phyloP scores from a whole-genome alignment of 1,140 invertebrate genomes.

The Lethrus apterus region DNA sequence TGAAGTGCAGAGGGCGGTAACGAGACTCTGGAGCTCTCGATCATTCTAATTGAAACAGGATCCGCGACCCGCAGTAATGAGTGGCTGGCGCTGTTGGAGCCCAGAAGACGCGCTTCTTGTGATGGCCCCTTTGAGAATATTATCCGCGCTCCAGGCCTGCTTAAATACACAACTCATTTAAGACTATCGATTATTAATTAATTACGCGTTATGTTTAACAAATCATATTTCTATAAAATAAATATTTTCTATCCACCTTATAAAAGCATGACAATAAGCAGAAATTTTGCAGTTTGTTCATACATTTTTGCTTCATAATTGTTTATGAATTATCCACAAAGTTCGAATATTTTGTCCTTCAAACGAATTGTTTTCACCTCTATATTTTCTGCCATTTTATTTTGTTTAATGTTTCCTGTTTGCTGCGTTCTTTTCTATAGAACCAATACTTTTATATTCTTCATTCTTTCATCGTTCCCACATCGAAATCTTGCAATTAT shows the following conservation, averaged over 20 bases:
- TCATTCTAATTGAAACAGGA: slow-evolving; percentile 37
- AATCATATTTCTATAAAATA: background rate
- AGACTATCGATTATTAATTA: slow-evolving; percentile 11
- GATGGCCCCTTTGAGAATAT: slow-evolving; percentile 30
- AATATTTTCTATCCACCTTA: background rate
- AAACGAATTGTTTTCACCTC: too few relatives aligned
- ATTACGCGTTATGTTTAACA: slow-evolving; percentile 4
- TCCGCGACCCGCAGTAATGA: slow-evolving; percentile 30
- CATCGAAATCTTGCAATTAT: too few relatives aligned
- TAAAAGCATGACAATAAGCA: too few relatives aligned
- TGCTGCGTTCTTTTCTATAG: too few relatives aligned
- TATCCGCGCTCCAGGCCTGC: slow-evolving; percentile 22
- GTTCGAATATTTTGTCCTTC: too few relatives aligned
- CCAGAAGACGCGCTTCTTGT: slow-evolving; percentile 20
- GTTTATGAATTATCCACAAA: too few relatives aligned
- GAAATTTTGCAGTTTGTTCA: too few relatives aligned
- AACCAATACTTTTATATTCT: too few relatives aligned
- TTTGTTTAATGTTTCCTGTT: too few relatives aligned
- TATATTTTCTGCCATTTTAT: too few relatives aligned
- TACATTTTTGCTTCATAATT: too few relatives aligned
- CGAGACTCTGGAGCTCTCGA: slow-evolving; percentile 32
- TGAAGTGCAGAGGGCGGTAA: slow-evolving; percentile 30
- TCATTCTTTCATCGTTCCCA: too few relatives aligned
- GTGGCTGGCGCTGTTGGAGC: slow-evolving; percentile 21
- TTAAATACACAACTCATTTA: slow-evolving; percentile 13